Conservation (phyloP, 1,140 invertebrate genomes). For the Papilio polytes region DNA sequence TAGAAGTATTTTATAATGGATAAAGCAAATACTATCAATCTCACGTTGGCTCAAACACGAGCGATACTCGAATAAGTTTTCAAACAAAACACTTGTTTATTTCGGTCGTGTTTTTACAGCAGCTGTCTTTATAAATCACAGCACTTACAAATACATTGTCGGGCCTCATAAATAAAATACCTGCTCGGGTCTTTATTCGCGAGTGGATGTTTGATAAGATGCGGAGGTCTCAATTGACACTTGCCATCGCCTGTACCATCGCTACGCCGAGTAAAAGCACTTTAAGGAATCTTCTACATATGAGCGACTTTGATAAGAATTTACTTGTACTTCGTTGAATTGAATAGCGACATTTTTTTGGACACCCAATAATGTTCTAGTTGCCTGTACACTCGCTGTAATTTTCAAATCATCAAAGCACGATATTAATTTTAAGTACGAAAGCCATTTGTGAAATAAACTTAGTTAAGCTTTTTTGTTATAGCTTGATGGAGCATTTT, state of each 20-base stretch:
- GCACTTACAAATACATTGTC: constrained; percentile 69
- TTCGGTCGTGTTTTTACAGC: constrained; percentile 46
- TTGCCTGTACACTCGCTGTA: no score
- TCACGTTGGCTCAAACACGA: constrained; percentile 27
- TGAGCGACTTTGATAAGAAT: background rate
- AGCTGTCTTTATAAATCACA: constrained; percentile 68
- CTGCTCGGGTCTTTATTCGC: constrained; percentile 57
- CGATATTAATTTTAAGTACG: no score
- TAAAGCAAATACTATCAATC: constrained; percentile 33
- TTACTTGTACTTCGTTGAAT: background rate
- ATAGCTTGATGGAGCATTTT: background rate
- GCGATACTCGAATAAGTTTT: constrained; percentile 35
- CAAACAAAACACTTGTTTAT: constrained; percentile 37
- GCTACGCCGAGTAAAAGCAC: background rate
- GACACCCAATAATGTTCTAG: no score
- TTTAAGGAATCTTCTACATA: background rate
- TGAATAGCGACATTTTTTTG: background rate
- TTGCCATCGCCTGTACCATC: constrained; percentile 33
- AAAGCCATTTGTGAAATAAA: background rate
- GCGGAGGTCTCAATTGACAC: constrained; percentile 51
- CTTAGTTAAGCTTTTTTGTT: background rate
- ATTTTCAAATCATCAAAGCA: no score
- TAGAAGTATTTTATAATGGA: constrained; percentile 24
- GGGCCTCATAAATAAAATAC: constrained; percentile 65
- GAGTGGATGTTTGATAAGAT: constrained; percentile 47